phyloP scores from a whole-genome alignment of 1,140 invertebrate genomes.

The Pentalonia nigronervosa region DNA sequence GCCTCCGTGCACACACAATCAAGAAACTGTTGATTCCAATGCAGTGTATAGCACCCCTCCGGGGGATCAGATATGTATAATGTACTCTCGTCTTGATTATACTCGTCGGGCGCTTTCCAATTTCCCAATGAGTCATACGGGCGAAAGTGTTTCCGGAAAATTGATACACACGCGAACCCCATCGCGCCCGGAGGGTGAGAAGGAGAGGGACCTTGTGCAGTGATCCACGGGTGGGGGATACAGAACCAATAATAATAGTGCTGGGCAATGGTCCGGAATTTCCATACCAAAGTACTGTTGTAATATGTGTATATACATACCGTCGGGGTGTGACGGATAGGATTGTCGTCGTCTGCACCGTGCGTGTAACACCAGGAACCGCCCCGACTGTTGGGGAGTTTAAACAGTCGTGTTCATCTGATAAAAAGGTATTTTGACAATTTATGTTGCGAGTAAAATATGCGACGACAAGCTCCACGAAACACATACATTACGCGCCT shows the following conservation, averaged over 20 bases:
- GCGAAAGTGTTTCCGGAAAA: constrained; percentile 54
- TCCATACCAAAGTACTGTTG: constrained; percentile 21
- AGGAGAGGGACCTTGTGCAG: background rate
- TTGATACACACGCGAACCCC: constrained; percentile 51
- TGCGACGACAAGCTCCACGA: background rate
- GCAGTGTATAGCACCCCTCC: background rate
- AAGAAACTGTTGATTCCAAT: constrained; percentile 49
- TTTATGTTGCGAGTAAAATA: background rate
- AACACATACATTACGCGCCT: background rate
- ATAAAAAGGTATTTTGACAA: constrained; percentile 30
- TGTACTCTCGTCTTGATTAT: constrained; percentile 55
- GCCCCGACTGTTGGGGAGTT: background rate
- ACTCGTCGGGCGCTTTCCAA: constrained; percentile 31
- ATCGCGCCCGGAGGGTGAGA: constrained; percentile 21
- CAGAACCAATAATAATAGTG: constrained; percentile 41
- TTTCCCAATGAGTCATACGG: constrained; percentile 55
- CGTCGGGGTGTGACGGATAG: constrained; percentile 50
- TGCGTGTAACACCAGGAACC: background rate
- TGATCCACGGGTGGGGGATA: background rate
- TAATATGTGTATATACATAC: background rate
- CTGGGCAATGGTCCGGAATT: constrained; percentile 57
- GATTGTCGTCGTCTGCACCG: constrained; percentile 39
- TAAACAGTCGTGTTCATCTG: constrained; percentile 13
- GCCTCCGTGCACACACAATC: constrained; percentile 26
- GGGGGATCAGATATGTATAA: constrained; percentile 49